Evolutionary conservation across 2,888 invertebrate species (phyloP).

Genomic region (Cerceris ruficornis): DNA sequence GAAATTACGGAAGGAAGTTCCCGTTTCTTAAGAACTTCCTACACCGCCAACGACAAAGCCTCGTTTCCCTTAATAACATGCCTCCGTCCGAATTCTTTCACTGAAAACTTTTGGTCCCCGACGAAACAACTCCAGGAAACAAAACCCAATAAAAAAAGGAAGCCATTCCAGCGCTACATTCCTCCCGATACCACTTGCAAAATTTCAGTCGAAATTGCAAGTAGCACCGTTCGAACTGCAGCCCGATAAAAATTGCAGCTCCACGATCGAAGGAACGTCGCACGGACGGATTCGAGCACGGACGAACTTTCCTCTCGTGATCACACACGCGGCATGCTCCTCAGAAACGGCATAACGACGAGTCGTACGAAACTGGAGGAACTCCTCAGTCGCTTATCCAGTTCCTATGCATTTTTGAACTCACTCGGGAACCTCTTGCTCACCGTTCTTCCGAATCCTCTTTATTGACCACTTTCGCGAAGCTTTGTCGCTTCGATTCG

Average conservation of each 20-base stretch:
- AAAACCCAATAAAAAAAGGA: neutral
- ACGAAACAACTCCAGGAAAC: neutral
- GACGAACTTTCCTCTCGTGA: slow-evolving; percentile 39
- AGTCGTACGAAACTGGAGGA: slow-evolving; percentile 34
- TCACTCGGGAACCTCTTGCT: slow-evolving; percentile 22
- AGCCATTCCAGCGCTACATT: too few species aligned
- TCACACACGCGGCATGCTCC: slow-evolving; percentile 48
- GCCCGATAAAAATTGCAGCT: slow-evolving; percentile 56
- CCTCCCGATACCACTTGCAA: too few species aligned
- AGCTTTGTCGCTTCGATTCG: slow-evolving; percentile 41
- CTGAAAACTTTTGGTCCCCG: too few species aligned
- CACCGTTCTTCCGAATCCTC: slow-evolving; percentile 38
- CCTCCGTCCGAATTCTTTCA: too few species aligned
- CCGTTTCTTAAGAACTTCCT: too few species aligned
- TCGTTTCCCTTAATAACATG: too few species aligned
- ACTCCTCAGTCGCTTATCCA: slow-evolving; percentile 43
- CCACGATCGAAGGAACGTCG: slow-evolving; percentile 32
- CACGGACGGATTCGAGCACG: slow-evolving; percentile 21
- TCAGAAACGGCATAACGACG: slow-evolving; percentile 40
- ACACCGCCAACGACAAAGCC: too few species aligned
- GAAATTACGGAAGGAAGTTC: too few species aligned
- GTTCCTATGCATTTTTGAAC: slow-evolving; percentile 44
- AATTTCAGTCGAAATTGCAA: slow-evolving; percentile 29
- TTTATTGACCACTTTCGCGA: slow-evolving; percentile 38
- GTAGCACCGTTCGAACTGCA: slow-evolving; percentile 31